Conservation (phyloP, 2,888 invertebrate species). For the Bugulina stolonifera region DNA sequence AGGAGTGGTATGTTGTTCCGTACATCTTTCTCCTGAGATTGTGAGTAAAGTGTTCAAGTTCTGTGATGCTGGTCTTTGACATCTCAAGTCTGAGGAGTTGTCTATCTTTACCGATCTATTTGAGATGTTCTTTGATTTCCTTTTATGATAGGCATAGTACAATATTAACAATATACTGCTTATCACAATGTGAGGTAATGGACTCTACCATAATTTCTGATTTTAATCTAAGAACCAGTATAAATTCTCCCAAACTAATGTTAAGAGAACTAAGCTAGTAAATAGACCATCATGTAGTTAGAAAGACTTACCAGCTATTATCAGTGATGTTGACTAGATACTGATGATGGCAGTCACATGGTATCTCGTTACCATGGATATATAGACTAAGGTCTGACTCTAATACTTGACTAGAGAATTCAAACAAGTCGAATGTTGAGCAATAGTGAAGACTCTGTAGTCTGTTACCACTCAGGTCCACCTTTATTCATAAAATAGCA, state of each 20-base stretch:
- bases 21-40: neutral
- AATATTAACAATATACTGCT: too few relatives aligned
- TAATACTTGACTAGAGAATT: neutral
- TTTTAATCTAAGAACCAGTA: too few relatives aligned
- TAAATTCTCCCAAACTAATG: too few relatives aligned
- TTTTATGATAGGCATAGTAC: too few relatives aligned
- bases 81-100: neutral
- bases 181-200: too few relatives aligned
- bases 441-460: neutral
- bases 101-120: neutral
- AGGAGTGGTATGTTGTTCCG: neutral
- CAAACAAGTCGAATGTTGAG: neutral
- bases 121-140: neutral
- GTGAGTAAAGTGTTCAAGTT: neutral
- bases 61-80: neutral
- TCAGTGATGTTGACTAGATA: neutral
- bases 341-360: slow-evolving; percentile 9
- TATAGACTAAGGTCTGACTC: neutral
- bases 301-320: neutral
- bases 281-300: too few relatives aligned
- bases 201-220: too few relatives aligned
- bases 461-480: neutral
- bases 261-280: too few relatives aligned
- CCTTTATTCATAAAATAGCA: neutral
- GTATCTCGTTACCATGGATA: neutral